Evolutionary conservation across 2,888 invertebrate genomes (phyloP), one percentile per base, ranked within the genome.

Genomic region (Hydrotaea cyrtoneurina): DNA sequence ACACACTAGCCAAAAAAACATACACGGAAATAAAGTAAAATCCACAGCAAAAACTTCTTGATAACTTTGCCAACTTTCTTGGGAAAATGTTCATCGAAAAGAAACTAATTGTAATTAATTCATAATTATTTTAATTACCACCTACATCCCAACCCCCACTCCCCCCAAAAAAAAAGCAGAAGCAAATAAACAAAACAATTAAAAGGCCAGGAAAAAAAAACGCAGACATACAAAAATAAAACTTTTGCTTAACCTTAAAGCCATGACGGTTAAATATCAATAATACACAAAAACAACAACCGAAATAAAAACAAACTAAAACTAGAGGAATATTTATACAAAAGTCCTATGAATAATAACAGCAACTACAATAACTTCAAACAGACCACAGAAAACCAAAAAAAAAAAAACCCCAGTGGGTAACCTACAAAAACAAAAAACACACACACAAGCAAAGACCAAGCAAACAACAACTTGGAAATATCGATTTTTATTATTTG

Each of bases 141-240:
- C 15, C 21, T 13, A n/a, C n/a, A n/a, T n/a, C n/a, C n/a, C n/a
- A n/a, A n/a, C n/a, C n/a, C n/a, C n/a, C n/a, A n/a, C n/a, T n/a
- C n/a, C n/a, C n/a, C n/a, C n/a, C n/a, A n/a, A n/a, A n/a, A n/a
- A n/a, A 31, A 74, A 13, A 46, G 15, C 76, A 66, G 21, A 36
- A 50, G 66, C 21, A 74, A 80, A 78, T 78, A 64, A 83, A 64
- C 71, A 78, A 80, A 75, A 62, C 78, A 78, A 80, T 80, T 78
- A 75, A 71, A 78, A 74, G 19, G 5, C 23, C 39, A 19, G 31
- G 3, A 2, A 31, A 31, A 31, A 31, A 2, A 31, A 7, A 7
- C 3, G 31, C 21, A 19, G 43, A 39, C n/a, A 23, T 13, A 19
- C 31, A 4, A 43, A 53, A 53, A 36, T 15, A 66, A 78, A 80